These are phyloP conservation scores for Gavia stellata DNA, from an alignment of 2,113 vertebrate genomes.

Conservation along the genomic window DNA sequence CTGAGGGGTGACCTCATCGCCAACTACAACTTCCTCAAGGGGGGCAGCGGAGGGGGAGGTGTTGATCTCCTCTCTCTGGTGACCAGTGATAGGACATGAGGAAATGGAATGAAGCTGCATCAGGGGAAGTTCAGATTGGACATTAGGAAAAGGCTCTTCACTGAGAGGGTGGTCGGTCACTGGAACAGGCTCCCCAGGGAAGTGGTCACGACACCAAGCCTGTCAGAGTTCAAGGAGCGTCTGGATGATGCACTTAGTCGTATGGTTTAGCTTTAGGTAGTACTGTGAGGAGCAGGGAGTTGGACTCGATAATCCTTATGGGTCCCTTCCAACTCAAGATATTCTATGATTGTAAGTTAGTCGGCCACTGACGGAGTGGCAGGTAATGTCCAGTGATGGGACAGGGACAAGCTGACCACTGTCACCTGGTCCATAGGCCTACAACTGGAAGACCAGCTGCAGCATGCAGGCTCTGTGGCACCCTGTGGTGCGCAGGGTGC, in stretches of 20 bases:
- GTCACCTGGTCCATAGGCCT: not conserved
- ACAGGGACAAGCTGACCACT: not conserved
- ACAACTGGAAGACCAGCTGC: not conserved
- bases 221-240: not conserved
- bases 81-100: not conserved
- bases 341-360: not conserved
- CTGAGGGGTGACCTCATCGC: not conserved
- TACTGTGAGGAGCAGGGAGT: not conserved
- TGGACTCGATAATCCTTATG: not conserved
- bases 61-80: not conserved
- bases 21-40: not conserved
- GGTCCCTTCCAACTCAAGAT: not conserved
- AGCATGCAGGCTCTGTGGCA: not conserved
- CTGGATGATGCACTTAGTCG: not conserved
- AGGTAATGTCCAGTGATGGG: not conserved
- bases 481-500: fast-evolving
- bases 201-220: not conserved
- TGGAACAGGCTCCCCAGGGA: not conserved
- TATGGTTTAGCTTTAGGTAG: not conserved
- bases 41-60: fast-evolving
- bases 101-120: not conserved
- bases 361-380: not conserved
- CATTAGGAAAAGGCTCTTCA: not conserved
- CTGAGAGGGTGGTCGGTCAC: not conserved
- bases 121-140: not conserved